A percentile compares a stretch with the other conserved stretches of the same genome.
phyloP scores from a whole-genome alignment of 2,888 invertebrate species.

The Xestia rhomboidea region DNA sequence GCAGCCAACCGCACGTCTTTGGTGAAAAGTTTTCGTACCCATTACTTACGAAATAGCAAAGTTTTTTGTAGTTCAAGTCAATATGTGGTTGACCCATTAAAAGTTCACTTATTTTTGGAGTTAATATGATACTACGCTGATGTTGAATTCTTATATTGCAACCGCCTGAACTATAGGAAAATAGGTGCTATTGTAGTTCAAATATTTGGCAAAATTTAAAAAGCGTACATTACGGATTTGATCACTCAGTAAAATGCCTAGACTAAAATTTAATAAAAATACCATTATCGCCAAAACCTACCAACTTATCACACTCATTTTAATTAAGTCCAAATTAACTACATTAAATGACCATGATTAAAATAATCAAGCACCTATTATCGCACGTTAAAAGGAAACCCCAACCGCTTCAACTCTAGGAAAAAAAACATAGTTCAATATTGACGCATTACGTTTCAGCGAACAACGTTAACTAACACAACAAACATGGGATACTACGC shows the following conservation, averaged over 20 bases:
- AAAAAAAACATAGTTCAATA: slow-evolving; percentile 23
- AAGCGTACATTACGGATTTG: background rate
- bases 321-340: background rate
- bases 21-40: background rate
- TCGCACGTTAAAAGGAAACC: background rate
- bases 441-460: slow-evolving; percentile 7
- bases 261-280: background rate
- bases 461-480: slow-evolving; percentile 21
- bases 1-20: background rate
- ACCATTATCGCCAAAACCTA: background rate
- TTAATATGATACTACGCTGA: too few relatives aligned
- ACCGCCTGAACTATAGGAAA: background rate
- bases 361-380: slow-evolving; percentile 4
- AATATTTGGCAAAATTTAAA: background rate
- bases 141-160: background rate
- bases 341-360: background rate
- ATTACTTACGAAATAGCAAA: too few relatives aligned
- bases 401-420: background rate
- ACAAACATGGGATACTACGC: slow-evolving; percentile 18
- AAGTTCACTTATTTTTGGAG: too few relatives aligned
- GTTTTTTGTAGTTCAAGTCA: background rate
- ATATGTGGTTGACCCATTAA: too few relatives aligned
- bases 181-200: background rate
- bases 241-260: background rate
- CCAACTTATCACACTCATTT: background rate